Conservation (phyloP, 2,888 invertebrate species). For the Punctoribates punctum region DNA sequence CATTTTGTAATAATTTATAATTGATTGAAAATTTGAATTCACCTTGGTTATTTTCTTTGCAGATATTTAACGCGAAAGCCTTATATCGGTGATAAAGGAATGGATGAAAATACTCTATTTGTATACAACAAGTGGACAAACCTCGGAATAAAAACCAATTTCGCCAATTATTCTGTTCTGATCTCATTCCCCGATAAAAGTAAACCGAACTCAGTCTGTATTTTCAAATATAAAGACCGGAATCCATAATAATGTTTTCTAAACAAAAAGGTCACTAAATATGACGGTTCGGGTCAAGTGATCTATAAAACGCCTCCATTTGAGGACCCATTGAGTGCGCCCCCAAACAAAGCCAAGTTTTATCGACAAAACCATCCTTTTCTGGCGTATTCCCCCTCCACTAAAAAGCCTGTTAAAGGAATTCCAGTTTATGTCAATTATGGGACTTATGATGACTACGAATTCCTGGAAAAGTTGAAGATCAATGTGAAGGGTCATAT, state of each 20-base stretch:
- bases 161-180: slow-evolving; percentile 39
- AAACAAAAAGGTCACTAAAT: background rate
- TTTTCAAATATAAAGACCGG: background rate
- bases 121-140: slow-evolving; percentile 12
- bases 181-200: slow-evolving; percentile 34
- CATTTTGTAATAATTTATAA: too few relatives aligned
- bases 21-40: too few relatives aligned
- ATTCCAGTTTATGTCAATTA: slow-evolving; percentile 55
- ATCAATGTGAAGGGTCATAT: slow-evolving; percentile 55
- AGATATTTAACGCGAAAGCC: slow-evolving; percentile 34
- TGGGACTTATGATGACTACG: slow-evolving; percentile 55
- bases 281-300: background rate
- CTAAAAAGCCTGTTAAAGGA: slow-evolving; percentile 46
- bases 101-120: slow-evolving; percentile 30
- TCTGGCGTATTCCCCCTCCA: background rate
- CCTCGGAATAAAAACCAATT: slow-evolving; percentile 31
- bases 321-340: background rate
- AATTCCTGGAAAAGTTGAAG: slow-evolving; percentile 49
- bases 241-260: background rate
- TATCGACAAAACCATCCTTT: background rate
- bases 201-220: slow-evolving; percentile 6
- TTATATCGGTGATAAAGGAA: slow-evolving; percentile 6
- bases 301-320: background rate
- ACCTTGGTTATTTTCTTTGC: background rate
- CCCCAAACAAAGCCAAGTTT: background rate